Conservation (phyloP, 2,113 vertebrate species). For the Megalops atlanticus region DNA sequence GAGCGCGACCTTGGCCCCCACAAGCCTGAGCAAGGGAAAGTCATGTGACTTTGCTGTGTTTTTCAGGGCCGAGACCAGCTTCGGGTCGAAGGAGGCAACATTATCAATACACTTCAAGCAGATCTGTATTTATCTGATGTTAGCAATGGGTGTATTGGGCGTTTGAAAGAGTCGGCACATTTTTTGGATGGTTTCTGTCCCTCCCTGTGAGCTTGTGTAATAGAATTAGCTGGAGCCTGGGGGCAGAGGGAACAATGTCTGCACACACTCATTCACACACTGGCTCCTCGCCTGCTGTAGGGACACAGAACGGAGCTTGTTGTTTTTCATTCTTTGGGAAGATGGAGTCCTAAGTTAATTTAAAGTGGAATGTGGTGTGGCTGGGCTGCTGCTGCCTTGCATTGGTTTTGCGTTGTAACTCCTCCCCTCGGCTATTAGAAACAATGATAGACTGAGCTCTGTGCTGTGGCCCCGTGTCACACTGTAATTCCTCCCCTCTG, state of each 20-base stretch:
- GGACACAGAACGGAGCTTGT: background rate
- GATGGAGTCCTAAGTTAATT: background rate
- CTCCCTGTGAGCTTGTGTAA: background rate
- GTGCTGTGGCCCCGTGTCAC: background rate
- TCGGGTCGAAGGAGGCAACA: background rate
- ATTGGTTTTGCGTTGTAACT: background rate
- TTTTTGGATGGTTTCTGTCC: constrained; percentile 9
- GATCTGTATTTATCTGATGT: background rate
- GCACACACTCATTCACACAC: background rate
- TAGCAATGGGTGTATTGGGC: too few species aligned
- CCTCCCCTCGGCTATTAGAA: background rate
- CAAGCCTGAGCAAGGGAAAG: background rate
- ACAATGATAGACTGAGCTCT: background rate
- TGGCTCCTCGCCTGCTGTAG: background rate
- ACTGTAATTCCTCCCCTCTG: background rate
- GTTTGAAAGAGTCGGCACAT: background rate
- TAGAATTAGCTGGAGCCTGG: background rate
- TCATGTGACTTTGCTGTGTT: background rate
- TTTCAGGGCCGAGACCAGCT: background rate
- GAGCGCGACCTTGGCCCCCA: background rate
- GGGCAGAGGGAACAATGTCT: constrained; percentile 1
- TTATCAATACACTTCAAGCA: background rate
- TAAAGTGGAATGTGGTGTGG: background rate
- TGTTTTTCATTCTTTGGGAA: background rate
- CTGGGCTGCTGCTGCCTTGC: background rate